Evolutionary conservation across 2,888 invertebrate genomes (phyloP).

Genomic region (Eupithecia inturbata): DNA sequence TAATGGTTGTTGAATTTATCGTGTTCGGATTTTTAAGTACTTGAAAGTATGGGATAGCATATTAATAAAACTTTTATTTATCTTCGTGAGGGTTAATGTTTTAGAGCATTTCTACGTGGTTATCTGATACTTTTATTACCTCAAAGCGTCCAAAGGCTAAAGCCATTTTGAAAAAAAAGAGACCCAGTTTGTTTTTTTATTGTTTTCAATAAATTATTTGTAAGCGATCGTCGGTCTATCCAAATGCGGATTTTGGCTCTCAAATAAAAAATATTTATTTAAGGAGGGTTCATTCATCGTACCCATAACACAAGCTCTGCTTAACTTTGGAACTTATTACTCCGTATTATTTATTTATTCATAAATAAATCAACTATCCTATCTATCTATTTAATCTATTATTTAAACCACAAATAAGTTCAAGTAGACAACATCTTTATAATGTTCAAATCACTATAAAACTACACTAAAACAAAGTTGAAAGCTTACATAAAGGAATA

Average conservation of each 20-base stretch:
- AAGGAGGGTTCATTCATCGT: too few relatives aligned
- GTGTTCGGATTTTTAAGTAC: constrained; percentile 4
- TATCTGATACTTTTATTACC: neutral
- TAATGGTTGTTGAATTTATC: constrained; percentile 3
- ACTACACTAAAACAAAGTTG: neutral
- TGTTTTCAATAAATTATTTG: neutral
- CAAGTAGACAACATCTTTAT: neutral
- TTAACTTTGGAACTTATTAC: neutral
- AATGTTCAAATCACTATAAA: neutral
- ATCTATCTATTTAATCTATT: too few relatives aligned
- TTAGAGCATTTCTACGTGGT: neutral
- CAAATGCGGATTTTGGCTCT: neutral
- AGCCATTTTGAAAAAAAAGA: neutral
- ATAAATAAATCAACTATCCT: too few relatives aligned
- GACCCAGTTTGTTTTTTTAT: neutral
- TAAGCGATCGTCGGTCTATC: neutral
- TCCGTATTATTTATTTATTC: neutral
- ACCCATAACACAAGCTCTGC: neutral
- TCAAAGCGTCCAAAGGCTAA: neutral
- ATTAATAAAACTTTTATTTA: neutral
- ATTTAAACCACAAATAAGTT: neutral
- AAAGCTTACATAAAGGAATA: constrained; percentile 1
- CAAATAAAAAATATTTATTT: neutral
- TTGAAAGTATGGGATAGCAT: neutral
- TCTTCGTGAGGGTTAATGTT: neutral